A percentile compares a stretch with the other conserved stretches of the same genome.
Evolutionary conservation across 1,140 invertebrate genomes (phyloP).

Genomic region (Ylistrum balloti): DNA sequence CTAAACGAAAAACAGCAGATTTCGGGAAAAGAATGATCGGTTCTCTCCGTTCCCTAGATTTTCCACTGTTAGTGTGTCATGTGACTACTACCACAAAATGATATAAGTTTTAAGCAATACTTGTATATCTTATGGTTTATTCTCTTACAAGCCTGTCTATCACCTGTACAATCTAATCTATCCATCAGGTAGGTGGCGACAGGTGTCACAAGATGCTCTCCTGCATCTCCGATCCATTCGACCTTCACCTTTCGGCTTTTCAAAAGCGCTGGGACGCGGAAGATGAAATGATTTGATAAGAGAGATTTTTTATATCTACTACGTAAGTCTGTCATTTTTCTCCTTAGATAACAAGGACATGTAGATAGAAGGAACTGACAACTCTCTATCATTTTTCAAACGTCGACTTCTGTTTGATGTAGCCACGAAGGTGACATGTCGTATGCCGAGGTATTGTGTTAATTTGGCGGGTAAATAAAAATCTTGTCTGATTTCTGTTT

Average conservation of each 20-base stretch:
- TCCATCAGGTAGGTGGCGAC: neutral
- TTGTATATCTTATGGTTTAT: neutral
- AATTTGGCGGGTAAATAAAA: slow-evolving; percentile 39
- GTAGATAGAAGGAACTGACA: neutral
- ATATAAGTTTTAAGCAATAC: too few species aligned
- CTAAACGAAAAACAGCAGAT: too few species aligned
- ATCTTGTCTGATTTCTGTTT: slow-evolving; percentile 10
- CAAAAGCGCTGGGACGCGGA: neutral
- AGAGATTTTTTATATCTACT: slow-evolving; percentile 8
- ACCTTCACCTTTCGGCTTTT: slow-evolving; percentile 13
- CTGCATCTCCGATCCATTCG: neutral
- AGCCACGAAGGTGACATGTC: neutral
- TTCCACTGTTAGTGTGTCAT: too few species aligned
- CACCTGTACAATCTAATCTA: neutral
- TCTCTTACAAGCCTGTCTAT: neutral
- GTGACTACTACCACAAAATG: too few species aligned
- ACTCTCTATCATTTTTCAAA: neutral
- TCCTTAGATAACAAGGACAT: neutral
- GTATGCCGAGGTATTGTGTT: neutral
- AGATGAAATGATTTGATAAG: slow-evolving; percentile 24
- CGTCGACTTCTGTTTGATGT: slow-evolving; percentile 7
- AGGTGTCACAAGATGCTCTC: neutral
- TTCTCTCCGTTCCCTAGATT: too few species aligned
- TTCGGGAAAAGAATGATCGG: too few species aligned
- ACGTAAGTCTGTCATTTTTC: neutral